phyloP scores from a whole-genome alignment of 2,797 vertebrate species.

The Geotria australis region DNA sequence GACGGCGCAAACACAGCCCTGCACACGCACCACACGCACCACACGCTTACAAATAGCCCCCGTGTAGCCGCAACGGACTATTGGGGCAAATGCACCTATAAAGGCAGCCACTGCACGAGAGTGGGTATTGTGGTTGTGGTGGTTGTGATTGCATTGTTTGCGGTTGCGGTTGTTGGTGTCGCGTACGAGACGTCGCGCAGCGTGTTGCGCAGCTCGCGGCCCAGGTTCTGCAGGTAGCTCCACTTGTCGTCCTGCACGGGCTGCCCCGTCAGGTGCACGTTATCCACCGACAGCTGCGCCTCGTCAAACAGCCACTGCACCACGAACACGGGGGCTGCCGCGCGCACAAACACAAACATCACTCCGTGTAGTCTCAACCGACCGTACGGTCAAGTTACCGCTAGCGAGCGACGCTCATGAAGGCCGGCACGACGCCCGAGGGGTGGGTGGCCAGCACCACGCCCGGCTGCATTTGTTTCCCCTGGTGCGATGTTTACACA shows the following conservation, averaged over 20 bases:
- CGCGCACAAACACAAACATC: too few species aligned
- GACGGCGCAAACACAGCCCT: slow-evolving; percentile 86
- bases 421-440: too few species aligned
- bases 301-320: slow-evolving; percentile 96
- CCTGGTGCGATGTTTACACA: too few species aligned
- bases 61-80: slow-evolving; percentile 3
- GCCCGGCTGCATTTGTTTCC: too few species aligned
- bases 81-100: background rate
- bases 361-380: too few species aligned
- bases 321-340: slow-evolving; percentile 62
- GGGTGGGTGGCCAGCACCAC: too few species aligned
- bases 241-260: slow-evolving; percentile 80
- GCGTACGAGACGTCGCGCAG: slow-evolving; percentile 65
- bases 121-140: too few species aligned
- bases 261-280: slow-evolving; percentile 71
- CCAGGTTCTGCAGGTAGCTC: slow-evolving; percentile 85
- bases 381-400: too few species aligned
- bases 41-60: too few species aligned
- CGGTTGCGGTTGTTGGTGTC: too few species aligned
- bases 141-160: too few species aligned
- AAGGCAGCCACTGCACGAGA: slow-evolving; percentile 1
- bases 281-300: slow-evolving; percentile 75
- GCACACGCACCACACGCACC: slow-evolving; percentile 2
- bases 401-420: too few species aligned
- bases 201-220: slow-evolving; percentile 56